These are phyloP conservation scores for Penaeus japonicus DNA, from an alignment of 1,140 invertebrate genomes.

Conservation along the genomic window DNA sequence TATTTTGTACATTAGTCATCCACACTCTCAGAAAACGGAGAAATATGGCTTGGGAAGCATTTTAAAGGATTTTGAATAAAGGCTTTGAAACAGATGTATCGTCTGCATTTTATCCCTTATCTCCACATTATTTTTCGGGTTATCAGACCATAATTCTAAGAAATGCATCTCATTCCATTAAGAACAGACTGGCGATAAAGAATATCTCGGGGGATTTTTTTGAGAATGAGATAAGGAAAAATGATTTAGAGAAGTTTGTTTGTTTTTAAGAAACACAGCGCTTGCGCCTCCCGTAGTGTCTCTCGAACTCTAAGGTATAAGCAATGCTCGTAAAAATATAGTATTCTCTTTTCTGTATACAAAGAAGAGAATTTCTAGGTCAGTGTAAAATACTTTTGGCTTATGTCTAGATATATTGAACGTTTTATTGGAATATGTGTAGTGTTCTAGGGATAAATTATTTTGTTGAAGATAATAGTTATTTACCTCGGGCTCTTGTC, in stretches of 20 bases:
- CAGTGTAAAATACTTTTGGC: no score
- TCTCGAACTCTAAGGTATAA: not conserved
- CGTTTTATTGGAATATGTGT: no score
- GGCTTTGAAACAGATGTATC: not conserved
- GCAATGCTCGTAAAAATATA: not conserved
- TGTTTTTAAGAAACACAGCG: conserved; percentile 50
- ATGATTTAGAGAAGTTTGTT: conserved; percentile 36
- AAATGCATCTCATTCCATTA: not conserved
- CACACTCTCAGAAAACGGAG: not conserved
- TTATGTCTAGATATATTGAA: no score
- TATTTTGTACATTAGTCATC: no score
- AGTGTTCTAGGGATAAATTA: no score
- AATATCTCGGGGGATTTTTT: not conserved
- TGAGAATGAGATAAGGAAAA: not conserved
- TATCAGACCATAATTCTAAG: not conserved
- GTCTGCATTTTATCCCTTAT: conserved; percentile 24
- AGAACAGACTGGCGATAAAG: not conserved
- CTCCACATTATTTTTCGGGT: not conserved
- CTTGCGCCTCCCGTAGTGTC: conserved; percentile 23
- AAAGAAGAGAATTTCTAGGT: not conserved
- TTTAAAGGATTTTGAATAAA: not conserved
- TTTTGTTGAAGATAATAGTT: no score
- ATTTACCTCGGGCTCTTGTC: no score
- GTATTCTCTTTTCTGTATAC: not conserved
- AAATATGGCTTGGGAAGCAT: not conserved